phyloP scores from a whole-genome alignment of 2,888 invertebrate genomes.

The Drosophila lacicola region DNA sequence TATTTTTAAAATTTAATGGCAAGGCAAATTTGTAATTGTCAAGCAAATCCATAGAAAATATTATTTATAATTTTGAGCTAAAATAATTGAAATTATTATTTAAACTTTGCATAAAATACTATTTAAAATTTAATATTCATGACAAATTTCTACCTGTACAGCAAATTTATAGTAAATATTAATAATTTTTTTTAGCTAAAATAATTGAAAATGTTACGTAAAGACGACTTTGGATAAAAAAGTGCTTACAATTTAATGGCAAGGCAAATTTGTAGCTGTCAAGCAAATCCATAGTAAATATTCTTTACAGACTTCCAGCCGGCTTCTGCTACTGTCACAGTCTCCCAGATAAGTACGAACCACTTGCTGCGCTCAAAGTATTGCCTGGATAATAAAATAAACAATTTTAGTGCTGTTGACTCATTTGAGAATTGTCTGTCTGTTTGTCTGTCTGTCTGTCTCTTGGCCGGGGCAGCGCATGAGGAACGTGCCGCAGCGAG shows the following conservation, averaged over 20 bases:
- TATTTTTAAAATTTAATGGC: no score
- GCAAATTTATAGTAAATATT: no score
- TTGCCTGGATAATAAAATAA: conserved; percentile 81
- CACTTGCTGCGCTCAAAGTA: conserved; percentile 45
- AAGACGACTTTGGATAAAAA: no score
- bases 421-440: conserved; percentile 84
- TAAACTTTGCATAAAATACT: no score
- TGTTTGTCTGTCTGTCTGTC: conserved; percentile 9
- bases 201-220: no score
- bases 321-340: neutral
- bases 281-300: conserved; percentile 2
- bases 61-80: neutral
- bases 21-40: no score
- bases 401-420: conserved; percentile 83
- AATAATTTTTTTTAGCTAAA: no score
- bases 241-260: no score
- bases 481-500: conserved; percentile 31
- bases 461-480: conserved; percentile 29
- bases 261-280: no score
- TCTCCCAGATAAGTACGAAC: conserved; percentile 8
- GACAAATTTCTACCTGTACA: no score
- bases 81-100: no score
- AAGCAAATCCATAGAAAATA: conserved; percentile 1
- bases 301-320: neutral
- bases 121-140: no score